Evolutionary conservation across 2,113 vertebrate genomes (phyloP).

Genomic region (Podiceps cristatus): DNA sequence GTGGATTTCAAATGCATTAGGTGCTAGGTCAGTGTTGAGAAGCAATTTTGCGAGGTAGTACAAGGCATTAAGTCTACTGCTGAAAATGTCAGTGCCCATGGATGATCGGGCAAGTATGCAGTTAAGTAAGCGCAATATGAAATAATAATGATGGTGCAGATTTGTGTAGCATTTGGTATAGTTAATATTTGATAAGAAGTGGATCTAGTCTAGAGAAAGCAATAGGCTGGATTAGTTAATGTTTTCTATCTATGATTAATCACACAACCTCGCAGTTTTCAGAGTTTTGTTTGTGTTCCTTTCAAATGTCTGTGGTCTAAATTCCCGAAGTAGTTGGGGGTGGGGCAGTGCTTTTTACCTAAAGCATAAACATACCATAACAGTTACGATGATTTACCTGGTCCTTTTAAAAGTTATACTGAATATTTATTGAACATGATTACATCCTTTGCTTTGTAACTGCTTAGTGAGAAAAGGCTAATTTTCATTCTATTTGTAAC

Average conservation of each 20-base stretch:
- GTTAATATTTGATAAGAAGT: conserved; percentile 45
- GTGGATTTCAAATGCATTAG: background rate
- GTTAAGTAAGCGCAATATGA: conserved; percentile 18
- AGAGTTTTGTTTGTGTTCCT: background rate
- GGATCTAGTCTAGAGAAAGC: background rate
- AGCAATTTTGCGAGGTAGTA: background rate
- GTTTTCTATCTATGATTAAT: background rate
- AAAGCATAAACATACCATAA: background rate
- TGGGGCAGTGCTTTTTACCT: background rate
- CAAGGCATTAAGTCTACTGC: background rate
- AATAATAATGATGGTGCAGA: conserved; percentile 37
- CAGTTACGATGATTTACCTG: background rate
- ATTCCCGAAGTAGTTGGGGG: background rate
- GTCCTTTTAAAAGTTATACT: background rate
- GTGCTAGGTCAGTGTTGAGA: background rate
- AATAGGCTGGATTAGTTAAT: background rate
- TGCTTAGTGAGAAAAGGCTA: background rate
- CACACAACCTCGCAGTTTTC: background rate
- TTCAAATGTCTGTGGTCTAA: background rate
- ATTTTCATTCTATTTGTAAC: background rate
- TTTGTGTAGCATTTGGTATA: background rate
- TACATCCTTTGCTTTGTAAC: background rate
- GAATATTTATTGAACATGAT: background rate
- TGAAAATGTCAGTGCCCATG: conserved; percentile 30
- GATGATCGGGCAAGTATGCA: background rate